Percentiles rank a stretch among this genome's conserved stretches.
Conservation (phyloP, 2,113 vertebrate genomes). For the Tyto alba region DNA sequence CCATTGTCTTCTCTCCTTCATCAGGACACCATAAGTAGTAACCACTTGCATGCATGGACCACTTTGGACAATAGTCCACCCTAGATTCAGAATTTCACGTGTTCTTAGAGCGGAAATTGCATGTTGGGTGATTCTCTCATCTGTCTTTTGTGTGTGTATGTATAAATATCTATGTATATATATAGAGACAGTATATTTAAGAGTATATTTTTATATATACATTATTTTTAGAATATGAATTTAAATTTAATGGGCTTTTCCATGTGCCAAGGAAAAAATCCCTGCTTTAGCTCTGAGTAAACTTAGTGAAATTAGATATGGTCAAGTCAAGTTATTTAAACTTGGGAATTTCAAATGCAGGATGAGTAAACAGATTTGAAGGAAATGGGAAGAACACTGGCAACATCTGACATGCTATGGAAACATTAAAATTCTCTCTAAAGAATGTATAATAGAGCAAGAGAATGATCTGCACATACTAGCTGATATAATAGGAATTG, state of each 20-base stretch:
- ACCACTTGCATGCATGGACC: background rate
- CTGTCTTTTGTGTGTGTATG: background rate
- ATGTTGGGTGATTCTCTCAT: background rate
- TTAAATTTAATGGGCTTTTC: background rate
- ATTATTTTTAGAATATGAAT: background rate
- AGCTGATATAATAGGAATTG: background rate
- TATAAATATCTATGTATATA: background rate
- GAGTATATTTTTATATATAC: background rate
- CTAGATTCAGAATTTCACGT: background rate
- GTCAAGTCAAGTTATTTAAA: background rate
- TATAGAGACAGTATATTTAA: background rate
- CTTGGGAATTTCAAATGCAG: background rate
- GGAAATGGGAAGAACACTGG: background rate
- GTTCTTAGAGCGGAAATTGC: background rate
- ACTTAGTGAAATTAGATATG: background rate
- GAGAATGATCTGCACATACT: background rate
- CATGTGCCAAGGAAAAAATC: background rate
- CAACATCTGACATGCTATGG: background rate
- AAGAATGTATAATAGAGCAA: background rate
- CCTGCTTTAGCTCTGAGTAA: background rate
- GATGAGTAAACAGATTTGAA: background rate
- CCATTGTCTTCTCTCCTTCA: background rate
- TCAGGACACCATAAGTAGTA: background rate
- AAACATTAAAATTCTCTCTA: background rate
- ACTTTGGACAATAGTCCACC: background rate